phyloP scores from a whole-genome alignment of 2,113 vertebrate species.

The Larimichthys polyactis region DNA sequence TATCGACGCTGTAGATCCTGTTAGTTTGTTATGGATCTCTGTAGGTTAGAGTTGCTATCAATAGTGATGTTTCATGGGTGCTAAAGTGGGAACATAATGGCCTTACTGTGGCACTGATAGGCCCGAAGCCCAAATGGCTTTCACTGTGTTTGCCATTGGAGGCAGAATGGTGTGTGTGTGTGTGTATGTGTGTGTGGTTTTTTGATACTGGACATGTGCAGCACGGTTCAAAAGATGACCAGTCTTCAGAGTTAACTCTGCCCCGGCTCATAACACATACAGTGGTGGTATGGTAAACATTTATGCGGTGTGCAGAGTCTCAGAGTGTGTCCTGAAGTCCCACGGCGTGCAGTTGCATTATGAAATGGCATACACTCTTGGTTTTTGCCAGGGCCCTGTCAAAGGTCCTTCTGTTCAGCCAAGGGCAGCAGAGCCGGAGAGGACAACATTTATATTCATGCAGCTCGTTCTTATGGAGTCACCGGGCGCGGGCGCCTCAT shows the following conservation, averaged over 20 bases:
- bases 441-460: constrained; percentile 75
- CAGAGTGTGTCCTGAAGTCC: constrained; percentile 41
- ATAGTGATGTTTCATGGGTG: constrained; percentile 23
- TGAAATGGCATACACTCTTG: constrained; percentile 36
- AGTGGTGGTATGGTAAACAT: constrained; percentile 61
- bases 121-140: constrained; percentile 57
- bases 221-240: constrained; percentile 34
- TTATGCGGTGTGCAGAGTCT: constrained; percentile 33
- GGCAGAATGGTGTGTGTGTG: constrained; percentile 38
- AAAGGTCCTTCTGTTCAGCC: constrained; percentile 63
- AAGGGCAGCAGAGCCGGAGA: constrained; percentile 40
- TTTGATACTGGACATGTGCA: constrained; percentile 54
- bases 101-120: constrained; percentile 68
- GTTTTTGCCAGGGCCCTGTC: constrained; percentile 47
- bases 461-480: constrained; percentile 39
- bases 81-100: constrained; percentile 62
- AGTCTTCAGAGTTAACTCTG: constrained; percentile 28
- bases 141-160: constrained; percentile 58
- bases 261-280: constrained; percentile 42
- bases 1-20: constrained; percentile 7
- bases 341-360: constrained; percentile 43
- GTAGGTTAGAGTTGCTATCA: constrained; percentile 2
- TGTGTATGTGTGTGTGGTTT: constrained; percentile 53
- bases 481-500: constrained; percentile 35
- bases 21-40: constrained; percentile 32